Base-by-base conservation (phyloP, 2,888 invertebrate species). In the Dolichopus griseipennis region DNA sequence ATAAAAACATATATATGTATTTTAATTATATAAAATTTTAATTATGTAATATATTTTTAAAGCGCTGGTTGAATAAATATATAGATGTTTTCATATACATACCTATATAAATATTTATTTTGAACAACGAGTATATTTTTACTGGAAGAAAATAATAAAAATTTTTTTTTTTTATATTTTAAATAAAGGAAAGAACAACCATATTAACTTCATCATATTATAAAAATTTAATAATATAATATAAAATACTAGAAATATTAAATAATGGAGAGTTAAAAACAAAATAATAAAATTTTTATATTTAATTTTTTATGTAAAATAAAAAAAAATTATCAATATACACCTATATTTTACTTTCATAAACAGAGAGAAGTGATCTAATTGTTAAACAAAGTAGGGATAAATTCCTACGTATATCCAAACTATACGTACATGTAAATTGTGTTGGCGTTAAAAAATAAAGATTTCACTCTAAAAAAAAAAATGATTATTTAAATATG, bases 331-430 rank as follows among this genome's bases (percentile, higher is more conserved):
- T 18, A 52, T 52, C 52, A 52, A 52, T 52, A 52, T 52, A 52
- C 52, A 52, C 18, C 52, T 52, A 52, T 52, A 52, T 52, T 52
- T 52, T 52, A 18, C 52, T 52, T 52, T 52, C 52, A 52, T 52
- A 52, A 52, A 52, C 52, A 52, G 52, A 52, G n/a, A 52, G n/a
- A 52, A 52, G 52, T 52, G 52, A 52, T 52, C 52, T 52, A 52
- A 52, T 52, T 52, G 52, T 52, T 52, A 52, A 52, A 52, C 52
- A 52, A 12, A 52, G 52, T 52, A 52, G 52, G 52, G 52, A 52
- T 52, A 52, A 52, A 52, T 52, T 52, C 52, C 52, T 52, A 52
- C 52, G 52, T 52, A 52, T 52, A 52, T 12, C 18, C 52, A 52
- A 52, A 52, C 52, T 52, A 52, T 52, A 52, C 52, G 52, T 52